A percentile compares a stretch with the other conserved stretches of the same genome.
phyloP scores from a whole-genome alignment of 1,140 invertebrate species.

The Campoletis sonorensis region DNA sequence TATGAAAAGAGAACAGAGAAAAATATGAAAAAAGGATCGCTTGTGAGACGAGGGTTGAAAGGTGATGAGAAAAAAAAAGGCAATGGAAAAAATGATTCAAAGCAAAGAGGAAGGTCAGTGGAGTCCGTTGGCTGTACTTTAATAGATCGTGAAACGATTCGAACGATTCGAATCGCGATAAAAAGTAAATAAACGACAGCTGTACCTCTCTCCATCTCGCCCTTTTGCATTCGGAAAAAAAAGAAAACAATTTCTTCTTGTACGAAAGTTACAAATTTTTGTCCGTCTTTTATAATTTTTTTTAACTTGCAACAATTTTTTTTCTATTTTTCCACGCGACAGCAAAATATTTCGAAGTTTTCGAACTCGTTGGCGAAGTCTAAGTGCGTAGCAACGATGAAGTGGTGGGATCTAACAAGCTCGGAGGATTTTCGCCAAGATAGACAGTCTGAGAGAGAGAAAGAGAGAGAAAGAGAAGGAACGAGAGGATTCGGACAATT shows the following conservation, averaged over 20 bases:
- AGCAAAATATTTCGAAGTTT: too few species aligned
- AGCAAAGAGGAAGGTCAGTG: slow-evolving; percentile 37
- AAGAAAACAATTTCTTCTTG: not conserved
- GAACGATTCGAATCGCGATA: not conserved
- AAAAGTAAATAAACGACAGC: not conserved
- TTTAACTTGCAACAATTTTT: too few species aligned
- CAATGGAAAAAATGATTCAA: not conserved
- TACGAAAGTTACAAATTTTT: too few species aligned
- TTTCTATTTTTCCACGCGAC: too few species aligned
- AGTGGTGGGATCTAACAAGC: not conserved
- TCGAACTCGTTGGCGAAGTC: not conserved
- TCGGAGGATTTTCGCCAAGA: not conserved
- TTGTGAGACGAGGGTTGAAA: not conserved
- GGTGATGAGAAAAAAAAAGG: not conserved
- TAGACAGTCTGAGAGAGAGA: not conserved
- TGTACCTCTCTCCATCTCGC: not conserved
- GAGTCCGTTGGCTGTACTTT: slow-evolving; percentile 35
- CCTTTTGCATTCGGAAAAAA: not conserved
- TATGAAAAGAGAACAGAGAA: not conserved
- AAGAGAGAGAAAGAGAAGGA: too few species aligned
- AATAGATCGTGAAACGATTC: slow-evolving; percentile 9
- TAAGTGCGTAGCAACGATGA: not conserved
- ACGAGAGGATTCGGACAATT: not conserved
- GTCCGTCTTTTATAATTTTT: too few species aligned
- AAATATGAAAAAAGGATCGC: too few species aligned